Evolutionary conservation across 2,888 invertebrate species (phyloP).

Genomic region (Cartodere bifasciata): DNA sequence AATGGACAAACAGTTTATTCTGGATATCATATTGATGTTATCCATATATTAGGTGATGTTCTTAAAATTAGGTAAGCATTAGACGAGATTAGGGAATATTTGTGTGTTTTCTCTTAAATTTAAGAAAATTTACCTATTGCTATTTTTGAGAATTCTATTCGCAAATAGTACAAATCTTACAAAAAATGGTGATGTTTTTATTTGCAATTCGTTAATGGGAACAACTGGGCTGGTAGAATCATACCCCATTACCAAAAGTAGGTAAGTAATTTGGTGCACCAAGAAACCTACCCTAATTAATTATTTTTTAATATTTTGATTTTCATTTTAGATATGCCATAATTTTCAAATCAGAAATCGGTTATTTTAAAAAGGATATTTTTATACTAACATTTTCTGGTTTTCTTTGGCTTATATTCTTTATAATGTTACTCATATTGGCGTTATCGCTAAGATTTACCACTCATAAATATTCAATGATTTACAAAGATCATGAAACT

Average conservation of each 20-base stretch:
- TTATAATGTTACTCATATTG: conserved; percentile 21
- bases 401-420: conserved; percentile 25
- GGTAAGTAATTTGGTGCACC: conserved; percentile 4
- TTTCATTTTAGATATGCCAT: conserved; percentile 21
- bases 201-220: conserved; percentile 9
- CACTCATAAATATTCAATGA: conserved; percentile 19
- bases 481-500: conserved; percentile 17
- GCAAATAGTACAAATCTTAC: conserved; percentile 3
- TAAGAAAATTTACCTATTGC: background rate
- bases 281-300: conserved; percentile 5
- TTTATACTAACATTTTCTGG: conserved; percentile 28
- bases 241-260: conserved; percentile 11
- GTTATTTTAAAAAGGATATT: conserved; percentile 25
- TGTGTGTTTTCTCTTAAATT: background rate
- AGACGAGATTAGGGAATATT: background rate
- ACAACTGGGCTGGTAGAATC: conserved; percentile 5
- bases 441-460: conserved; percentile 23
- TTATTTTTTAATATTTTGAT: conserved; percentile 1
- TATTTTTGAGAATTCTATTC: background rate
- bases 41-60: conserved; percentile 10
- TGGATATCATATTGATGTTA: conserved; percentile 14
- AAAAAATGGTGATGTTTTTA: conserved; percentile 9
- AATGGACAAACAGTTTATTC: conserved; percentile 5
- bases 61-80: conserved; percentile 12
- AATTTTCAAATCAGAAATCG: conserved; percentile 21